phyloP scores from a whole-genome alignment of 2,888 invertebrate genomes.

The Idaea aversata region DNA sequence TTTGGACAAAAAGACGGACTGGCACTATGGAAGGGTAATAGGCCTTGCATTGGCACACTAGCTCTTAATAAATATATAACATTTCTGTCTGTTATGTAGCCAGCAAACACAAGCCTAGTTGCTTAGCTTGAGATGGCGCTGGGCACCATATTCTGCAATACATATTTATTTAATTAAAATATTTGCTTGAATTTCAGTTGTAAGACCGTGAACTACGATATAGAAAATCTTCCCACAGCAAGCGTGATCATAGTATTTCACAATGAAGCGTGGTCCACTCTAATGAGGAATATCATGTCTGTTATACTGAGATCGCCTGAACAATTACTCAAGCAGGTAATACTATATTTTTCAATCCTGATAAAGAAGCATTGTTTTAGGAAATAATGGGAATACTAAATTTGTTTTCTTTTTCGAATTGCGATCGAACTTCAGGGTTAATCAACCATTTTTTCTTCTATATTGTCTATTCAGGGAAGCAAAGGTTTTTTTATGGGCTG shows the following conservation, averaged over 20 bases:
- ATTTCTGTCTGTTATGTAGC: not conserved
- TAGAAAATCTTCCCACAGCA: slow-evolving; percentile 88
- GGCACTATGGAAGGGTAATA: too few species aligned
- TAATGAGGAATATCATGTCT: slow-evolving; percentile 96
- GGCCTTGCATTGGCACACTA: too few species aligned
- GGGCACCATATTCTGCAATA: not conserved
- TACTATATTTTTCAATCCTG: slow-evolving; percentile 17
- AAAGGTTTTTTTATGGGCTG: too few species aligned
- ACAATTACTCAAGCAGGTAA: slow-evolving; percentile 88
- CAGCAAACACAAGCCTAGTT: not conserved
- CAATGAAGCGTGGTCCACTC: slow-evolving; percentile 99
- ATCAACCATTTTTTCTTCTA: too few species aligned
- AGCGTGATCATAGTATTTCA: slow-evolving; percentile 98
- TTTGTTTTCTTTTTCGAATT: not conserved
- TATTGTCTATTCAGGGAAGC: too few species aligned
- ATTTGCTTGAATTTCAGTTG: slow-evolving; percentile 52
- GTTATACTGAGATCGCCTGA: slow-evolving; percentile 93
- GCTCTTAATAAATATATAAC: too few species aligned
- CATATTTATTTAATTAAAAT: slow-evolving; percentile 3
- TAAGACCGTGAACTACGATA: slow-evolving; percentile 53
- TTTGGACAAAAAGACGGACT: too few species aligned
- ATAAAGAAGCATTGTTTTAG: not conserved
- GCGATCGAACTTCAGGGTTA: too few species aligned
- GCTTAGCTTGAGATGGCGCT: not conserved
- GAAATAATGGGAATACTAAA: not conserved